Conservation (phyloP, 1,140 invertebrate species). For the Tetramorium parvispinum region DNA sequence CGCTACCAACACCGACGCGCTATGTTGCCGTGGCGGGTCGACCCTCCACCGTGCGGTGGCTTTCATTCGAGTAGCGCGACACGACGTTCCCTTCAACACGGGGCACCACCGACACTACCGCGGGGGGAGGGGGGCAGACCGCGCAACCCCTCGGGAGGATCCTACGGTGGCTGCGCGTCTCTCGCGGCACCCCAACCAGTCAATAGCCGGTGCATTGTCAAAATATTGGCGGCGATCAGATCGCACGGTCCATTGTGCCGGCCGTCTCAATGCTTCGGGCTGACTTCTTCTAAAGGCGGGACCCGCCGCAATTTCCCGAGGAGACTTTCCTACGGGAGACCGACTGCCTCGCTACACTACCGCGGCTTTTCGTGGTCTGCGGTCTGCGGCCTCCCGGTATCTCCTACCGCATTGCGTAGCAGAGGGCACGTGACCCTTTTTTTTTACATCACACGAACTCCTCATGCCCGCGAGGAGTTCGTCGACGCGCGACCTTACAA, state of each 20-base stretch:
- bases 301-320: conserved; percentile 61
- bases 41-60: conserved; percentile 64
- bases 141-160: conserved; percentile 59
- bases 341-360: conserved; percentile 32
- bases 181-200: conserved; percentile 46
- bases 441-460: conserved; percentile 20
- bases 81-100: conserved; percentile 61
- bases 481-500: conserved; percentile 18
- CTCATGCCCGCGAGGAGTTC: not conserved
- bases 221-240: conserved; percentile 85
- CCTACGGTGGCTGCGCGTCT: conserved; percentile 61
- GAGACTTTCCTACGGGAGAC: conserved; percentile 57
- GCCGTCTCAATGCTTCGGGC: conserved; percentile 75
- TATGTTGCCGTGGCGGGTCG: conserved; percentile 62
- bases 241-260: conserved; percentile 74
- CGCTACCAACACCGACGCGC: conserved; percentile 43
- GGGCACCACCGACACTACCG: conserved; percentile 46
- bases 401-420: conserved; percentile 44
- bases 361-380: not conserved
- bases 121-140: not conserved
- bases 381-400: conserved; percentile 37
- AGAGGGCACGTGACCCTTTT: conserved; percentile 20
- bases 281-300: conserved; percentile 78
- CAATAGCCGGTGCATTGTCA: conserved; percentile 84
- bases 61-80: conserved; percentile 67